Evolutionary conservation across 2,888 invertebrate species (phyloP).

Genomic region (Drosophila lacicola): DNA sequence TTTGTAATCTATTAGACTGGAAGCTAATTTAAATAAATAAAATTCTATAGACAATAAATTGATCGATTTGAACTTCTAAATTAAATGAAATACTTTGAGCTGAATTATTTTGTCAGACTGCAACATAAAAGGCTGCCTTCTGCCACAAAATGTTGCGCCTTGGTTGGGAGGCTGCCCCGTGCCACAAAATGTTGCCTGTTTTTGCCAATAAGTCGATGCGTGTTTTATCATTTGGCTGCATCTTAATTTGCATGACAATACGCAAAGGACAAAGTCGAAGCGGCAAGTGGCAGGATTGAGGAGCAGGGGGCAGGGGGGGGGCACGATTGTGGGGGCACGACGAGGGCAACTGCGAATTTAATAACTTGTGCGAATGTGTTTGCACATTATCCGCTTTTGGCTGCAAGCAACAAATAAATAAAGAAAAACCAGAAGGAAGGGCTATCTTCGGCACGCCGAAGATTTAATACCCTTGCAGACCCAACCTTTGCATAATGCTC

Average conservation of each 20-base stretch:
- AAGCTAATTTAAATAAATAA: too few relatives aligned
- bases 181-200: conserved; percentile 2
- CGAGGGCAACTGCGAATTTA: conserved; percentile 1
- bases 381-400: conserved; percentile 40
- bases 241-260: conserved; percentile 66
- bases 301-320: too few relatives aligned
- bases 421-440: conserved; percentile 10
- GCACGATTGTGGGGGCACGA: neutral
- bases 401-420: conserved; percentile 32
- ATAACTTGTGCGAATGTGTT: conserved; percentile 26
- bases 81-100: neutral
- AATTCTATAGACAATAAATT: neutral
- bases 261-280: conserved; percentile 21
- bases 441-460: too few relatives aligned
- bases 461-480: too few relatives aligned
- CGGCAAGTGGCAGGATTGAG: conserved; percentile 4
- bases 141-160: conserved; percentile 3
- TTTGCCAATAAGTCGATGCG: conserved; percentile 44
- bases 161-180: neutral
- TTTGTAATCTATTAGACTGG: too few relatives aligned
- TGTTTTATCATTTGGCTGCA: conserved; percentile 57
- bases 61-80: neutral
- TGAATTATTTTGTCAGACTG: conserved; percentile 20
- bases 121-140: neutral
- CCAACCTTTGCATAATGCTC: too few relatives aligned